phyloP scores from a whole-genome alignment of 2,113 vertebrate genomes.

The Columbina picui region DNA sequence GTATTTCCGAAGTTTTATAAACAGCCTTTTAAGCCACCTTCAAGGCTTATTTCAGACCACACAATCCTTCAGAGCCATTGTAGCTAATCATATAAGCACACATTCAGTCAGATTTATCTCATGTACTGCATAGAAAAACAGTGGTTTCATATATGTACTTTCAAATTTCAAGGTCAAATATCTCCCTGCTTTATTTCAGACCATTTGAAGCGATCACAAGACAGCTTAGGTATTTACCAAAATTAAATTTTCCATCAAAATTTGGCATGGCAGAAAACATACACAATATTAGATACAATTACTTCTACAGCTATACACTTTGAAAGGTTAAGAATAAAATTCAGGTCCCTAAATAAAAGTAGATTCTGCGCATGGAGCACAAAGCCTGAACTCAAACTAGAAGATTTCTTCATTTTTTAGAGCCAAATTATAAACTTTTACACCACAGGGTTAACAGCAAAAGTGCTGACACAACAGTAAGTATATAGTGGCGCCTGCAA shows the following conservation, averaged over 20 bases:
- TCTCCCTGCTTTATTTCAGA: neutral
- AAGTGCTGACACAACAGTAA: slow-evolving; percentile 67
- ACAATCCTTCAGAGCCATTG: slow-evolving; percentile 4
- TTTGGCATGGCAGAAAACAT: neutral
- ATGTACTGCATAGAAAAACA: neutral
- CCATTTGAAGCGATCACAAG: neutral
- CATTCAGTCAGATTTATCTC: slow-evolving; percentile 13
- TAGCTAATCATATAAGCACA: slow-evolving; percentile 14
- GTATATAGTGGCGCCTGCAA: slow-evolving; percentile 58
- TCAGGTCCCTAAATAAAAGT: neutral
- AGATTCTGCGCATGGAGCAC: neutral
- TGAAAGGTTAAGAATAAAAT: neutral
- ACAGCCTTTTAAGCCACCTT: slow-evolving; percentile 15
- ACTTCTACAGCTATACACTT: neutral
- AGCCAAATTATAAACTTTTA: slow-evolving; percentile 42
- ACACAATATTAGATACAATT: neutral
- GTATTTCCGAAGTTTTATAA: slow-evolving; percentile 13
- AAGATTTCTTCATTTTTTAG: neutral
- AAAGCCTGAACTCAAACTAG: neutral
- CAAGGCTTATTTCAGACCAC: neutral
- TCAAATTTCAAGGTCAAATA: neutral
- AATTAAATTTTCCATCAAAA: neutral
- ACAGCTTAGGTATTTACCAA: neutral
- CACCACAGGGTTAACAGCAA: slow-evolving; percentile 60
- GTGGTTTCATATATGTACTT: neutral